Percentiles rank a stretch among this genome's conserved stretches.
These are phyloP conservation scores for Lycocerus yunnanus DNA, from an alignment of 2,888 invertebrate genomes.

Conservation along the genomic window DNA sequence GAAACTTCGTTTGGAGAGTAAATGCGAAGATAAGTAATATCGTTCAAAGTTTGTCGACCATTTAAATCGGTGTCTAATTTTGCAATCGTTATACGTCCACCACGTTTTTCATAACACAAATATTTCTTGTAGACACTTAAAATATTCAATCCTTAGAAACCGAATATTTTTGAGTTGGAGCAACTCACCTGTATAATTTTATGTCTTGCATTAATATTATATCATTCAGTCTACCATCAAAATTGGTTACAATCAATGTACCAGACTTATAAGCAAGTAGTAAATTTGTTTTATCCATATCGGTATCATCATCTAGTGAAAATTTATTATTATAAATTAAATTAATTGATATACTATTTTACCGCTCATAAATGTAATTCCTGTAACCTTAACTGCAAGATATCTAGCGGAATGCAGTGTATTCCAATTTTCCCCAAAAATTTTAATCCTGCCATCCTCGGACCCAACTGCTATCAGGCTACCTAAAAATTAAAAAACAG, in stretches of 20 bases:
- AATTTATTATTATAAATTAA: neutral
- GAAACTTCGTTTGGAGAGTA: slow-evolving; percentile 51
- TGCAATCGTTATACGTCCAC: slow-evolving; percentile 49
- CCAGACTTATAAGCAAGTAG: slow-evolving; percentile 35
- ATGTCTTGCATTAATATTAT: slow-evolving; percentile 42
- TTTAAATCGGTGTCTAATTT: slow-evolving; percentile 40
- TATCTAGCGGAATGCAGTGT: slow-evolving; percentile 43
- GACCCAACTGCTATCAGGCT: slow-evolving; percentile 50
- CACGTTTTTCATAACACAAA: slow-evolving; percentile 51
- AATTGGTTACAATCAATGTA: slow-evolving; percentile 33
- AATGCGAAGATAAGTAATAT: slow-evolving; percentile 51
- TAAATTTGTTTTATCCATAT: slow-evolving; percentile 20
- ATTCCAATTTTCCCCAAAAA: slow-evolving; percentile 47
- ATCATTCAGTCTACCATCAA: slow-evolving; percentile 31
- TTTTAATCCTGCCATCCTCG: slow-evolving; percentile 49
- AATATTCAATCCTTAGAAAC: slow-evolving; percentile 11
- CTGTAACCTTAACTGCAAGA: slow-evolving; percentile 47
- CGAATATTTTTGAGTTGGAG: neutral
- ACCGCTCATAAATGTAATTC: slow-evolving; percentile 47
- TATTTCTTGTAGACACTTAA: slow-evolving; percentile 49
- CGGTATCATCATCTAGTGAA: slow-evolving; percentile 30
- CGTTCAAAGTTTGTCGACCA: slow-evolving; percentile 41
- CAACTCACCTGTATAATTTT: slow-evolving; percentile 43
- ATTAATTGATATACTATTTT: neutral
- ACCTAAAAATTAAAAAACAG: slow-evolving; percentile 31